A percentile compares a stretch with the other conserved stretches of the same genome.
These are phyloP conservation scores for Diprion similis DNA, from an alignment of 1,140 invertebrate genomes.

Conservation along the genomic window DNA sequence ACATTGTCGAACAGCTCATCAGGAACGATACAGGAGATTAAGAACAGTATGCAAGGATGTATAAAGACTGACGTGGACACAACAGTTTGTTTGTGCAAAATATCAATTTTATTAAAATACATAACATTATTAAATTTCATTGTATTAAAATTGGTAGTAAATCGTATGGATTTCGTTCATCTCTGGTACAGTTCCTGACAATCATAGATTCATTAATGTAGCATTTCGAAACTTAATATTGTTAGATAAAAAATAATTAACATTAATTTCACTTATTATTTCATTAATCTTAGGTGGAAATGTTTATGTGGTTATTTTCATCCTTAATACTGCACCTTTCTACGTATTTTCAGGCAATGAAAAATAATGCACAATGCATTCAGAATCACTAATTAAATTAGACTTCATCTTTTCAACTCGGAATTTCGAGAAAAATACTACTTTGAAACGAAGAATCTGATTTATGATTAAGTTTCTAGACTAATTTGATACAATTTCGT, in stretches of 20 bases:
- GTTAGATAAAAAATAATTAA: constrained; percentile 13
- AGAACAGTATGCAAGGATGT: constrained; percentile 43
- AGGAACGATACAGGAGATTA: constrained; percentile 53
- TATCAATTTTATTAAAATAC: constrained; percentile 59
- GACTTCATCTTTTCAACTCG: no score
- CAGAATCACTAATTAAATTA: no score
- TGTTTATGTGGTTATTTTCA: background rate
- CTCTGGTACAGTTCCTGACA: constrained; percentile 48
- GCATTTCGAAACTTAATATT: constrained; percentile 9
- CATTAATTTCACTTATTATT: background rate
- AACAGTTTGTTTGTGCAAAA: constrained; percentile 54
- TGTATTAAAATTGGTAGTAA: constrained; percentile 29
- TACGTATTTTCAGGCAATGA: background rate
- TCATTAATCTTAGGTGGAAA: background rate
- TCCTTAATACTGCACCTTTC: background rate
- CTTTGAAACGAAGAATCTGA: no score
- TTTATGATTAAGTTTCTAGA: no score
- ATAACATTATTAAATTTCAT: constrained; percentile 49
- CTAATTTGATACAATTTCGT: no score
- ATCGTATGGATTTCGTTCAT: constrained; percentile 26
- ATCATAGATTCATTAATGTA: constrained; percentile 8
- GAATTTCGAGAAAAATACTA: no score
- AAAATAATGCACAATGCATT: no score
- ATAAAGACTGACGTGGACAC: constrained; percentile 56
- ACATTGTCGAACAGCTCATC: constrained; percentile 19